phyloP scores from a whole-genome alignment of 2,888 invertebrate species.

The Autographa gamma region DNA sequence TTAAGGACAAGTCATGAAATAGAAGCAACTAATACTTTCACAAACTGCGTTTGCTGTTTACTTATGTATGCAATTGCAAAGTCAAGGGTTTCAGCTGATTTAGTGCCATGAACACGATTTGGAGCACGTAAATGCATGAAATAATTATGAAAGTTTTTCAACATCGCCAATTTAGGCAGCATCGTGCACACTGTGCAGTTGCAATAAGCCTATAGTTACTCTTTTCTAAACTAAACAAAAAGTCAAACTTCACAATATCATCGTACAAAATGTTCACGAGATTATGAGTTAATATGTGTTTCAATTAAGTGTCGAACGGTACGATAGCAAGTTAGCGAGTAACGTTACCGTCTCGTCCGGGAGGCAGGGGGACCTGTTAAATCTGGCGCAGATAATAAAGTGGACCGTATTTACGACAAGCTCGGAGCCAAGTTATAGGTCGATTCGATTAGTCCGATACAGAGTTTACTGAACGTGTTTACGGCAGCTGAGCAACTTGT shows the following conservation, averaged over 20 bases:
- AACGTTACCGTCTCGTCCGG: constrained; percentile 63
- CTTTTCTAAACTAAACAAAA: background rate
- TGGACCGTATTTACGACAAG: constrained; percentile 77
- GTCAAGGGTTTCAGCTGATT: too few species aligned
- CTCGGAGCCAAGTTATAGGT: constrained; percentile 75
- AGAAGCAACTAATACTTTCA: too few species aligned
- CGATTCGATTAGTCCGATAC: constrained; percentile 81
- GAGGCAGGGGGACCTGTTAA: constrained; percentile 65
- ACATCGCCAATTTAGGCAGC: too few species aligned
- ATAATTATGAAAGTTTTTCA: too few species aligned
- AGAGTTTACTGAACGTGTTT: constrained; percentile 77
- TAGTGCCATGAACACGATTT: too few species aligned
- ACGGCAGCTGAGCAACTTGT: constrained; percentile 70
- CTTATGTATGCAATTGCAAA: too few species aligned
- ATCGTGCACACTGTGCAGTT: too few species aligned
- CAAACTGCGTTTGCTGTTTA: too few species aligned
- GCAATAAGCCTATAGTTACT: background rate
- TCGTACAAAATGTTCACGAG: constrained; percentile 13
- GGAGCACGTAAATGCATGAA: too few species aligned
- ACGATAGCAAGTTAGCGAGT: constrained; percentile 51
- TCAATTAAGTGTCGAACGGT: constrained; percentile 66
- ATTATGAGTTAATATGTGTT: constrained; percentile 56
- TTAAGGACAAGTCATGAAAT: too few species aligned
- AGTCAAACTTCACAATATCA: constrained; percentile 6
- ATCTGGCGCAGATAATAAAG: constrained; percentile 78